phyloP scores from a whole-genome alignment of 1,140 invertebrate genomes.

The Penaeus vannamei region DNA sequence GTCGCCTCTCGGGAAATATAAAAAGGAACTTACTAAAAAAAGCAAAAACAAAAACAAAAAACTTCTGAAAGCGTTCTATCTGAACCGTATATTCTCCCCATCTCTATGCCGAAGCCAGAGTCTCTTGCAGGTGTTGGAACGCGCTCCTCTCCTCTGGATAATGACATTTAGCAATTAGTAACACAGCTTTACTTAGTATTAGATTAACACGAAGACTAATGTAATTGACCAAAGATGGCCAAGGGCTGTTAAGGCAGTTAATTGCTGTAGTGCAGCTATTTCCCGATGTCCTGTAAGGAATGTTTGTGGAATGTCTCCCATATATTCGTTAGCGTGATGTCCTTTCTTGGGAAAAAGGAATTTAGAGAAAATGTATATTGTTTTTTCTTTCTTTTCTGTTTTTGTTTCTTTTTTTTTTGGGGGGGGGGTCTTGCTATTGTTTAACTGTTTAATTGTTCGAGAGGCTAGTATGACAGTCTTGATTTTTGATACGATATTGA shows the following conservation, averaged over 20 bases:
- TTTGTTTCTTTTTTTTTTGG: too few relatives aligned
- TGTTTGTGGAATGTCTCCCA: too few relatives aligned
- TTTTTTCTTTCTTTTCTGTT: too few relatives aligned
- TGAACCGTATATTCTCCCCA: background rate
- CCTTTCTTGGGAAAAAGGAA: too few relatives aligned
- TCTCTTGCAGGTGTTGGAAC: constrained; percentile 8
- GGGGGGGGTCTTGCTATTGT: too few relatives aligned
- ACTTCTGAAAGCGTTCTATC: too few relatives aligned
- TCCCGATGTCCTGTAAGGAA: background rate
- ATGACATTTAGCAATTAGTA: constrained; percentile 65
- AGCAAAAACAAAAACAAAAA: background rate
- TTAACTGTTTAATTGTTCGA: too few relatives aligned
- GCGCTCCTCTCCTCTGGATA: constrained; percentile 13
- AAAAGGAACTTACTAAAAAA: background rate
- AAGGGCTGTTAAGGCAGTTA: constrained; percentile 60
- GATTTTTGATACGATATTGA: background rate
- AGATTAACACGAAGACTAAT: constrained; percentile 64
- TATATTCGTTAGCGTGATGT: too few relatives aligned
- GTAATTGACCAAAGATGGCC: constrained; percentile 62
- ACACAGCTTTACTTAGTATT: constrained; percentile 64
- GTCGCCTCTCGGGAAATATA: background rate
- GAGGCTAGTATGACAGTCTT: background rate
- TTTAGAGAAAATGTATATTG: too few relatives aligned
- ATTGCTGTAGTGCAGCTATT: constrained; percentile 51
- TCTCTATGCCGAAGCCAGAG: background rate